Evolutionary conservation across 2,797 vertebrate species (phyloP).

Genomic region (Gymnocypris eckloni): DNA sequence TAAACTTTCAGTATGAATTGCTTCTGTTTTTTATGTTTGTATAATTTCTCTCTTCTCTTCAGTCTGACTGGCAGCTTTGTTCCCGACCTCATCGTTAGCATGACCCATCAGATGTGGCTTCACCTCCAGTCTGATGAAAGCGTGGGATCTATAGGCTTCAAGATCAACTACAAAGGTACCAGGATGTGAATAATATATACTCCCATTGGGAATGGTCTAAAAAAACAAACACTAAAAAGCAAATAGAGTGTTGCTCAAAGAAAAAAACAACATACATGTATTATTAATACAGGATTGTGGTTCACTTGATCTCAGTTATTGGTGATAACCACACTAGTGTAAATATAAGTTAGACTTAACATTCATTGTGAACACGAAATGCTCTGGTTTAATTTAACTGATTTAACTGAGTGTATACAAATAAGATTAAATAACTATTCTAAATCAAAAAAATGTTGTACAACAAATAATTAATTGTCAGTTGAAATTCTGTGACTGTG

Average conservation of each 20-base stretch:
- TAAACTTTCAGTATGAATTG: not conserved
- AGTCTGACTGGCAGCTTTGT: conserved; percentile 98
- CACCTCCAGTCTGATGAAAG: conserved; percentile 99
- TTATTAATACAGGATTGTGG: conserved; percentile 1
- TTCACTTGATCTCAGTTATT: not conserved
- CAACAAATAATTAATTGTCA: not conserved
- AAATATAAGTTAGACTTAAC: not conserved
- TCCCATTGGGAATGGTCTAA: not conserved
- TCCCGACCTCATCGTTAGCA: conserved; percentile 96
- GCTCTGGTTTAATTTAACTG: not conserved
- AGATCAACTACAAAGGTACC: conserved; percentile 98
- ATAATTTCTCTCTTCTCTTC: conserved; percentile 49
- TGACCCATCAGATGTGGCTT: conserved; percentile 98
- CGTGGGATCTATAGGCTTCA: conserved; percentile 97
- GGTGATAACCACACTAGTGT: not conserved
- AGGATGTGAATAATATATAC: not conserved
- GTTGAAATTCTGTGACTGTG: not conserved
- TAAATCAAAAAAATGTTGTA: no score
- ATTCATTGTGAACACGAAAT: not conserved
- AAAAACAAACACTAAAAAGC: not conserved
- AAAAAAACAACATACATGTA: not conserved
- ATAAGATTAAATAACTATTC: not conserved
- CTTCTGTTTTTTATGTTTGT: not conserved
- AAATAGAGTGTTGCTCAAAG: not conserved
- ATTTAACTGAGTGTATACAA: not conserved